Percentiles rank a stretch among this genome's conserved stretches.
Evolutionary conservation across 2,797 vertebrate species (phyloP).

Genomic region (Falco naumanni): DNA sequence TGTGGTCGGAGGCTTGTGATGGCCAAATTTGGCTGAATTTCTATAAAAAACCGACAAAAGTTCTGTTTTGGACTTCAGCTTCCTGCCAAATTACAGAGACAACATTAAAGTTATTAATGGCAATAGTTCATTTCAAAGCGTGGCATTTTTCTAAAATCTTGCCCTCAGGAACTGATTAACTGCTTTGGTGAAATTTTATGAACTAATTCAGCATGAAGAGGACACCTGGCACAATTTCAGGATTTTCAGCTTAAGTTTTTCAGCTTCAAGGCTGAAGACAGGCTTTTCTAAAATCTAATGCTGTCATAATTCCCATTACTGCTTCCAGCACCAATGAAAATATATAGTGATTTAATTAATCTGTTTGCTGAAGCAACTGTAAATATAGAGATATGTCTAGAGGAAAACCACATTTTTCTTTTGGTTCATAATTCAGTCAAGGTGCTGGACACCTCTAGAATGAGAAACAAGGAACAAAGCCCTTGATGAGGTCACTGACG

Average conservation of each 20-base stretch:
- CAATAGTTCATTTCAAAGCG: background rate
- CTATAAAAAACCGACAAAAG: background rate
- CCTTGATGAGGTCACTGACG: conserved; percentile 6
- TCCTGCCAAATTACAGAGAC: background rate
- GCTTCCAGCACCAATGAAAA: background rate
- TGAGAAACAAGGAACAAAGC: conserved; percentile 35
- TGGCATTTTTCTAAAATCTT: background rate
- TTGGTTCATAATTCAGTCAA: background rate
- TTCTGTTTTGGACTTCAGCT: background rate
- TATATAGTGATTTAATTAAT: background rate
- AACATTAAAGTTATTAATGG: background rate
- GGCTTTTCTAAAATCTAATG: background rate
- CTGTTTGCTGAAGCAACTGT: background rate
- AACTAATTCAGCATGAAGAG: background rate
- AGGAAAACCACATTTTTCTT: background rate
- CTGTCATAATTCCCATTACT: background rate
- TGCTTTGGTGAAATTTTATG: background rate
- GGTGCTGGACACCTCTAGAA: background rate
- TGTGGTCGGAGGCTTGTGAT: background rate
- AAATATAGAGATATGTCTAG: background rate
- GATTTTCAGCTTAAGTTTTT: background rate
- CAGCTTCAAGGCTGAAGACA: conserved; percentile 4
- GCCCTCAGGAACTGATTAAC: background rate
- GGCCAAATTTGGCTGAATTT: background rate
- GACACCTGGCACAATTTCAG: conserved; percentile 26